These are phyloP conservation scores for Pterostichus madidus DNA, from an alignment of 2,888 invertebrate genomes.

Conservation along the genomic window DNA sequence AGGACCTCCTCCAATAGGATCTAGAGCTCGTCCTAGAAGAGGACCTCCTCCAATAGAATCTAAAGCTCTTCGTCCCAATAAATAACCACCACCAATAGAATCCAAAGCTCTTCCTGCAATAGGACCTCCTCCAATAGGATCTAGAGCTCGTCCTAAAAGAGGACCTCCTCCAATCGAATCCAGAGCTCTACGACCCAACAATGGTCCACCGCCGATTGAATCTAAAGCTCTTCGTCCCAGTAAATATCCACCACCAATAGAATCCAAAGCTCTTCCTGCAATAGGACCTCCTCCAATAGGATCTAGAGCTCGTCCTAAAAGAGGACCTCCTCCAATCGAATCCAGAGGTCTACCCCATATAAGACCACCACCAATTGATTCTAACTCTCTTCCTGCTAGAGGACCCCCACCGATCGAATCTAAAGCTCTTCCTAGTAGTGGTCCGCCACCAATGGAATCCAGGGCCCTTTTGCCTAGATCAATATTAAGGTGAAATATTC, in stretches of 20 bases:
- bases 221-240: constrained; percentile 64
- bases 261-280: constrained; percentile 59
- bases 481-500: neutral
- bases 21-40: constrained; percentile 58
- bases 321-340: constrained; percentile 60
- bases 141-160: constrained; percentile 9
- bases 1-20: constrained; percentile 61
- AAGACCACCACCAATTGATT: constrained; percentile 65
- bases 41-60: constrained; percentile 64
- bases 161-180: constrained; percentile 58
- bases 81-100: constrained; percentile 64
- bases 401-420: constrained; percentile 67
- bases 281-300: constrained; percentile 68
- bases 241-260: constrained; percentile 67
- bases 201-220: constrained; percentile 68
- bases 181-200: constrained; percentile 55
- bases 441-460: constrained; percentile 57
- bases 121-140: constrained; percentile 66
- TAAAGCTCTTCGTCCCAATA: constrained; percentile 50
- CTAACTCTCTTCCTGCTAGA: neutral
- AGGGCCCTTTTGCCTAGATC: constrained; percentile 53
- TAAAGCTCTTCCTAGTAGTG: constrained; percentile 48
- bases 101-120: constrained; percentile 63
- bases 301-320: constrained; percentile 68
- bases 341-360: constrained; percentile 67